Evolutionary conservation across 2,888 invertebrate species (phyloP).

Genomic region (Megamerina dolium): DNA sequence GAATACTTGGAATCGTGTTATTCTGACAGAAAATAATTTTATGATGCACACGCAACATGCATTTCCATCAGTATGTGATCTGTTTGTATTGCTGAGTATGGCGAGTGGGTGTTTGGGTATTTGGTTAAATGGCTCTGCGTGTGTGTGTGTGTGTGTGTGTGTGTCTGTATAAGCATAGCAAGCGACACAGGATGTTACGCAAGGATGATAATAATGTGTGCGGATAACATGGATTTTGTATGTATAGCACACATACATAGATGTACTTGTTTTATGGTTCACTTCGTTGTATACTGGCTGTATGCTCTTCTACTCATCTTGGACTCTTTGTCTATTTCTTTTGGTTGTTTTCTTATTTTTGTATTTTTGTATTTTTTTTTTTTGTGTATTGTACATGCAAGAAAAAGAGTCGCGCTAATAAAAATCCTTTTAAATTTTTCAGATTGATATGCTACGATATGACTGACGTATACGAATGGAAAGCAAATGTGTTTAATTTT

Average conservation of each 20-base stretch:
- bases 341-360: background rate
- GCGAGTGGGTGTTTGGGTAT: background rate
- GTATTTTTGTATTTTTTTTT: too few species aligned
- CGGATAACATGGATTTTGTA: background rate
- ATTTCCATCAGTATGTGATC: conserved; percentile 1
- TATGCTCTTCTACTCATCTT: background rate
- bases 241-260: background rate
- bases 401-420: conserved; percentile 29
- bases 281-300: too few species aligned
- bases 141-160: conserved; percentile 2
- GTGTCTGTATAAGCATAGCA: too few species aligned
- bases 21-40: conserved; percentile 43
- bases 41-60: conserved; percentile 31
- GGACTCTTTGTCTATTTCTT: background rate
- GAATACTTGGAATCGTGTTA: too few species aligned
- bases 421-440: conserved; percentile 36
- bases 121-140: background rate
- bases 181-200: conserved; percentile 15
- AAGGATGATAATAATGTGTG: background rate
- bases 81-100: background rate
- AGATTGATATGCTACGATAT: too few species aligned
- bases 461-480: conserved; percentile 22
- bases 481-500: conserved; percentile 12
- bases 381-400: too few species aligned
- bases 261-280: background rate